Percentiles rank a stretch among this genome's conserved stretches.
phyloP scores from a whole-genome alignment of 1,140 invertebrate genomes.

The Lordiphosa clarofinis region DNA sequence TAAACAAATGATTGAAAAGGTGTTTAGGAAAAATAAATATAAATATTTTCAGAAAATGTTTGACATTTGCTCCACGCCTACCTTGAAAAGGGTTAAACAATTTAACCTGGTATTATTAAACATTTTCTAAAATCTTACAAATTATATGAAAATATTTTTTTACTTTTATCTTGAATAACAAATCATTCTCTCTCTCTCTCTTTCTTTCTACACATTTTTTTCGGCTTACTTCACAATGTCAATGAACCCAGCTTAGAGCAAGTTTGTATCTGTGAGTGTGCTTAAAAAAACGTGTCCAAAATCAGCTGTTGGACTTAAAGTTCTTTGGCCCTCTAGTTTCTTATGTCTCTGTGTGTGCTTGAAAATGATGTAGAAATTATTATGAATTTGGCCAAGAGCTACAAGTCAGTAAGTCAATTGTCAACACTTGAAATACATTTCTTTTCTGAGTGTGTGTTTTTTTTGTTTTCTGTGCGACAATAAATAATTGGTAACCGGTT shows the following conservation, averaged over 20 bases:
- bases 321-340: conserved; percentile 27
- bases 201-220: too few relatives aligned
- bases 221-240: neutral
- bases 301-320: conserved; percentile 43
- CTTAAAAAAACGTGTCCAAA: conserved; percentile 45
- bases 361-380: conserved; percentile 35
- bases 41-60: too few relatives aligned
- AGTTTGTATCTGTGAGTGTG: conserved; percentile 10
- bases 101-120: too few relatives aligned
- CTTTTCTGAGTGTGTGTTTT: neutral
- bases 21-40: too few relatives aligned
- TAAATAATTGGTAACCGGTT: conserved; percentile 47
- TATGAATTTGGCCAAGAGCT: conserved; percentile 49
- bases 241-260: conserved; percentile 6
- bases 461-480: conserved; percentile 16
- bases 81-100: too few relatives aligned
- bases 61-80: too few relatives aligned
- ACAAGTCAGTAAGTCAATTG: conserved; percentile 74
- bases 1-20: too few relatives aligned
- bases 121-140: too few relatives aligned
- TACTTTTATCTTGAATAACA: too few relatives aligned
- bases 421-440: conserved; percentile 58
- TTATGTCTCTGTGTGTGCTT: conserved; percentile 4
- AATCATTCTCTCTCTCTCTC: too few relatives aligned
- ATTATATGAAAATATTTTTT: too few relatives aligned